phyloP scores from a whole-genome alignment of 2,888 invertebrate genomes.

The Caenorhabditis sp. region DNA sequence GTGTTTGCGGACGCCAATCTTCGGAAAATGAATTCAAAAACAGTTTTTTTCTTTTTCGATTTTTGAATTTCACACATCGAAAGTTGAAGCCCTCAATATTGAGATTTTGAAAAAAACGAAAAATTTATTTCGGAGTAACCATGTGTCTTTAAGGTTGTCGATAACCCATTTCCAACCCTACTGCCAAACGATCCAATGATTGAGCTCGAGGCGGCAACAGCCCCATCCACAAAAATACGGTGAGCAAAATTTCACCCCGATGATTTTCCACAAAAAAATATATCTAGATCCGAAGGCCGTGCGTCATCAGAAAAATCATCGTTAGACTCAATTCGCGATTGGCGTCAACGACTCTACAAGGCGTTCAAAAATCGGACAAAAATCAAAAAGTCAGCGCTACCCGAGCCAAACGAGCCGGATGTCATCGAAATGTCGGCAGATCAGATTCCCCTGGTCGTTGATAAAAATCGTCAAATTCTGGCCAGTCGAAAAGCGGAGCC shows the following conservation, averaged over 20 bases:
- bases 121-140: too few relatives aligned
- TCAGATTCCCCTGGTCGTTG: constrained; percentile 24
- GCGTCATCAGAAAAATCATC: constrained; percentile 16
- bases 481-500: constrained; percentile 31
- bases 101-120: too few relatives aligned
- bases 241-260: background rate
- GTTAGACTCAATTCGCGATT: constrained; percentile 52
- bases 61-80: too few relatives aligned
- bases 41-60: too few relatives aligned
- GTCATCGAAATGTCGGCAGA: constrained; percentile 38
- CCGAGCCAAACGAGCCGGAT: too few relatives aligned
- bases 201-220: constrained; percentile 13
- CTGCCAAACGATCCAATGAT: constrained; percentile 13
- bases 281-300: constrained; percentile 24
- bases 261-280: background rate
- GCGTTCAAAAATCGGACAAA: constrained; percentile 49
- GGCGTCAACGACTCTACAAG: constrained; percentile 61
- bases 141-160: too few relatives aligned
- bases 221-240: constrained; percentile 13
- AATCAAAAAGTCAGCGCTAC: constrained; percentile 20
- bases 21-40: too few relatives aligned
- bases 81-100: too few relatives aligned
- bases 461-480: constrained; percentile 48
- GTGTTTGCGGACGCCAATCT: too few relatives aligned
- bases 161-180: constrained; percentile 22